phyloP scores from a whole-genome alignment of 2,888 invertebrate species.

The Hecatera dysodea region DNA sequence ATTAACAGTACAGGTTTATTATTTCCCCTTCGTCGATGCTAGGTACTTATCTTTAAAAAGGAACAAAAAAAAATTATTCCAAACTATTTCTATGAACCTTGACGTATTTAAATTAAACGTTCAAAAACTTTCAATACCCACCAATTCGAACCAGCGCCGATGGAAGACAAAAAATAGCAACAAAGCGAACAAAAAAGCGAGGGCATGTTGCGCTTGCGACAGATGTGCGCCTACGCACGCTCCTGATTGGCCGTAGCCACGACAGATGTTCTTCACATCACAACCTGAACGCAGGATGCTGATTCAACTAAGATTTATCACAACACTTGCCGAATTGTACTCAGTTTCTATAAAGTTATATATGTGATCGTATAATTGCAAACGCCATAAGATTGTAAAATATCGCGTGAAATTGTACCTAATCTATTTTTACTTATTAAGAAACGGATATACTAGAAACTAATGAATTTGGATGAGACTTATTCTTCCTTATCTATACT shows the following conservation, averaged over 20 bases:
- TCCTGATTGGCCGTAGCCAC: constrained; percentile 80
- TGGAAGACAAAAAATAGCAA: constrained; percentile 80
- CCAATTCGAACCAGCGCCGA: constrained; percentile 47
- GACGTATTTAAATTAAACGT: constrained; percentile 57
- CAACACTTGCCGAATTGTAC: constrained; percentile 66
- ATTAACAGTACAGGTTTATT: constrained; percentile 5
- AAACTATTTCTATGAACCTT: constrained; percentile 16
- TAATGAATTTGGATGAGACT: no score
- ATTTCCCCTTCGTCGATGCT: background rate
- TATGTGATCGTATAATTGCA: no score
- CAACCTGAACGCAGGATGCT: constrained; percentile 68
- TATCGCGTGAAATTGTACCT: no score
- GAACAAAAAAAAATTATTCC: background rate
- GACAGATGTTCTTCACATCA: constrained; percentile 82
- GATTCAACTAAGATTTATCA: constrained; percentile 74
- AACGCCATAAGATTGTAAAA: no score
- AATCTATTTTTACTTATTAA: no score
- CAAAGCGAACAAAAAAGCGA: constrained; percentile 80
- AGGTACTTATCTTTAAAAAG: background rate
- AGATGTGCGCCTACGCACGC: constrained; percentile 84
- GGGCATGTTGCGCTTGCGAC: constrained; percentile 77
- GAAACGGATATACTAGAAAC: no score
- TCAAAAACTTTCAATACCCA: constrained; percentile 64
- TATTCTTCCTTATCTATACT: no score
- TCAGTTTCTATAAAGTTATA: constrained; percentile 19